Evolutionary conservation across 2,797 vertebrate species (phyloP).

Genomic region (Galaxias olidus): DNA sequence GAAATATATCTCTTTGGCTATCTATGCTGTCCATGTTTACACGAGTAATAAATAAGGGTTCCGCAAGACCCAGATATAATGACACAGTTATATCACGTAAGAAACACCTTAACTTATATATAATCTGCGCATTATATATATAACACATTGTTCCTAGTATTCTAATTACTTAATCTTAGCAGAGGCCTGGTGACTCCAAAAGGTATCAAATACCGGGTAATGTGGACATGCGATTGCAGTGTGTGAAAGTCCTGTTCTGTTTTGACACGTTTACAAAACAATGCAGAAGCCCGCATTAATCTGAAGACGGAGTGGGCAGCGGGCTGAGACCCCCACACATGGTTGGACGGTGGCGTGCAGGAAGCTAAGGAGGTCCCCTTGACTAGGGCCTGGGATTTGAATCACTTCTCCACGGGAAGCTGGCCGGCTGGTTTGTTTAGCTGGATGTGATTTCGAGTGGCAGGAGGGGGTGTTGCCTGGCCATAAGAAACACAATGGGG

Average conservation of each 20-base stretch:
- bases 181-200: too few species aligned
- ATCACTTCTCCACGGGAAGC: slow-evolving; percentile 74
- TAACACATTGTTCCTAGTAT: too few species aligned
- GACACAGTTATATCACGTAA: background rate
- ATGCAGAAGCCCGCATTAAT: slow-evolving; percentile 77
- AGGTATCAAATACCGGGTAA: slow-evolving; percentile 54
- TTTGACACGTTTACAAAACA: slow-evolving; percentile 82
- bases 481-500: slow-evolving; percentile 76
- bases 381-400: slow-evolving; percentile 77
- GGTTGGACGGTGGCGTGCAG: slow-evolving; percentile 78
- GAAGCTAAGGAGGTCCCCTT: slow-evolving; percentile 81
- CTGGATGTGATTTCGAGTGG: slow-evolving; percentile 80
- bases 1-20: slow-evolving; percentile 27
- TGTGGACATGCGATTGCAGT: slow-evolving; percentile 76
- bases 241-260: slow-evolving; percentile 74
- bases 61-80: slow-evolving; percentile 49
- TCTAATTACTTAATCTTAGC: too few species aligned
- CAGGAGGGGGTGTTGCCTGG: slow-evolving; percentile 74
- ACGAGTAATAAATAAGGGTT: slow-evolving; percentile 42
- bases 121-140: too few species aligned
- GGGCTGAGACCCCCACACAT: slow-evolving; percentile 76
- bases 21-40: slow-evolving; percentile 46
- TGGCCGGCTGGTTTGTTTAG: slow-evolving; percentile 77
- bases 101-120: too few species aligned
- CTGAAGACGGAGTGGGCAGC: slow-evolving; percentile 62